Base-by-base conservation (phyloP, 1,140 invertebrate genomes). In the Chironomus striatipennis region DNA sequence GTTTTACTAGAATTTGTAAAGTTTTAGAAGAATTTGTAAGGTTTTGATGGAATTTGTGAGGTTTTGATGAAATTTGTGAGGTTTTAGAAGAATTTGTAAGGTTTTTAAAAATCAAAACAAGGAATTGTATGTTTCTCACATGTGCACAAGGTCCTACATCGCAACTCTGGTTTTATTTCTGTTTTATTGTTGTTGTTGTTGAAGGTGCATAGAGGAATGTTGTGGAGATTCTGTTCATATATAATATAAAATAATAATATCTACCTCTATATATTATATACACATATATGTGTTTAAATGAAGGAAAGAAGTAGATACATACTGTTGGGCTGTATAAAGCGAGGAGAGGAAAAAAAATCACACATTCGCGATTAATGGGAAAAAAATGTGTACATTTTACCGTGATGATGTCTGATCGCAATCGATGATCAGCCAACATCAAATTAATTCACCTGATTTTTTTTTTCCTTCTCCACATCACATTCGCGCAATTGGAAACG, bases 371-470 rank as follows among this genome's bases (percentile, higher is more conserved):
- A 57, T 12, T 57, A 47, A 47, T 47, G 43, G 43, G 43, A 47
- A 47, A 47, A 47, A 47, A 47, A 10, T 47, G 43, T 47, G 43
- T 47, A 57, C 8, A 57, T 57, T 57, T 57, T 57, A 57, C 47
- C 47, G 47, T 57, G 47, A 57, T 57, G 47, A 57, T 57, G 47
- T 57, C n/a, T 57, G 47, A 57, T 57, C 47, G 47, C 47, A 57
- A 57, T 57, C 47, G 47, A 57, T 57, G 47, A 57, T 57, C 47
- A 57, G 47, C 47, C 47, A 57, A 57, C 47, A 57, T 57, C 47
- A 57, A 57, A 57, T 57, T 57, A n/a, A 57, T 57, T 57, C 47
- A 57, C 47, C 47, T 57, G 47, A 57, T 57, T 57, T 57, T 57
- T 57, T 57, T 10, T 57, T 57, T 57, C 47, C n/a, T 15, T 10